These are phyloP conservation scores for Zhengitettix transpicula DNA, from an alignment of 2,888 invertebrate genomes.

Conservation along the genomic window DNA sequence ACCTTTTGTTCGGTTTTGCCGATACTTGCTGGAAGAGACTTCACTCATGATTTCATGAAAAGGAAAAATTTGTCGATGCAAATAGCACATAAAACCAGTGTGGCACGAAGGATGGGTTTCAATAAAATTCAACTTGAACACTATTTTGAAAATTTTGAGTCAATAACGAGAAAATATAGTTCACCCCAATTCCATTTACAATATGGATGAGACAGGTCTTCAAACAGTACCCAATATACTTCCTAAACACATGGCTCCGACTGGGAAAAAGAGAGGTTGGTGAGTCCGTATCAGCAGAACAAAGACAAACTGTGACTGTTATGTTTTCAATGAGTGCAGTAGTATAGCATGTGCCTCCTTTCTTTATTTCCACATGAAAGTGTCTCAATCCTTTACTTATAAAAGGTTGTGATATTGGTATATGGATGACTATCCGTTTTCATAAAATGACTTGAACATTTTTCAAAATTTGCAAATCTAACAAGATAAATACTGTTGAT, in stretches of 20 bases:
- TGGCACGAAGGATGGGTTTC: constrained; percentile 3
- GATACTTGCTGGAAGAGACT: constrained; percentile 2
- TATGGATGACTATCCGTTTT: no score
- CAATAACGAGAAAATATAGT: neutral
- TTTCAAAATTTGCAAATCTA: no score
- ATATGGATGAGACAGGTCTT: constrained; percentile 12
- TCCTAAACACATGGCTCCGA: constrained; percentile 10
- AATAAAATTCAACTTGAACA: neutral
- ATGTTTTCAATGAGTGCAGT: constrained; percentile 6
- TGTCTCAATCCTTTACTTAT: constrained; percentile 5
- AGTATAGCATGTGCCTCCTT: constrained; percentile 9
- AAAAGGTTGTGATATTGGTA: neutral
- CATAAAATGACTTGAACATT: no score
- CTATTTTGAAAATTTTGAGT: neutral
- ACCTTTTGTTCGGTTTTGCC: neutral
- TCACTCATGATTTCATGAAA: constrained; percentile 2
- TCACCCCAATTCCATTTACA: constrained; percentile 6
- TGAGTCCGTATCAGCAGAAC: constrained; percentile 10
- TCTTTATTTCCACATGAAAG: constrained; percentile 11
- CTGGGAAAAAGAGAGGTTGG: constrained; percentile 10
- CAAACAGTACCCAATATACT: constrained; percentile 11
- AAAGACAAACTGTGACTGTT: constrained; percentile 10
- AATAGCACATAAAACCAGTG: neutral
- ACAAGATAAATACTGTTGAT: no score
- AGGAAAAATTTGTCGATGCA: neutral